A percentile compares a stretch with the other conserved stretches of the same genome.
phyloP scores from a whole-genome alignment of 2,797 vertebrate genomes.

The Chiropotes sagulatus region DNA sequence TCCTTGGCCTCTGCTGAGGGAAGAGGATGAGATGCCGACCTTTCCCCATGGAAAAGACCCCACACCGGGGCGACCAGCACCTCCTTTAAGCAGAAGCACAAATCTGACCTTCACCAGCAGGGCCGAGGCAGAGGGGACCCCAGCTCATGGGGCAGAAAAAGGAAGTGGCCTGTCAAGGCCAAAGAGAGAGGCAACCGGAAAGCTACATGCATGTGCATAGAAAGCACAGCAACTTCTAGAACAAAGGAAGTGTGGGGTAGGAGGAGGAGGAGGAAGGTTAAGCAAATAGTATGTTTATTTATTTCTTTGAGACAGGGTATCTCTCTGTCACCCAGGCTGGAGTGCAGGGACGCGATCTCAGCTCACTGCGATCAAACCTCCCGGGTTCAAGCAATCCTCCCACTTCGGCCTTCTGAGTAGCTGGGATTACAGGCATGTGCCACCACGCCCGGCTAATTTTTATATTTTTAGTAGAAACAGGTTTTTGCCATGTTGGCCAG shows the following conservation, averaged over 20 bases:
- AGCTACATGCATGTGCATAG: not conserved
- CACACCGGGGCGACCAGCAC: rapidly evolving
- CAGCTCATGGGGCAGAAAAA: not conserved
- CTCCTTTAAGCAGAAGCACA: not conserved
- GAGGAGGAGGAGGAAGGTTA: not conserved
- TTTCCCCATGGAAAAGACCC: not conserved
- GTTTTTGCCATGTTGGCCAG: not conserved
- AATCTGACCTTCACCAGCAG: not conserved
- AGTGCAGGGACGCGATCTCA: not conserved
- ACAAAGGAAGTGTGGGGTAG: not conserved
- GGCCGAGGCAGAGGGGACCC: rapidly evolving
- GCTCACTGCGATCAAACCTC: not conserved
- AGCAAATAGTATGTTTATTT: not conserved
- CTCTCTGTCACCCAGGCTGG: not conserved
- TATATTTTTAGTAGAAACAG: not conserved
- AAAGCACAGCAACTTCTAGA: not conserved
- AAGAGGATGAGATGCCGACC: not conserved
- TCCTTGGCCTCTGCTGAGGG: not conserved
- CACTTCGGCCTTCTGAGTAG: not conserved
- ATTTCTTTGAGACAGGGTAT: not conserved
- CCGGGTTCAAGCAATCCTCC: not conserved
- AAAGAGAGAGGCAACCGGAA: not conserved
- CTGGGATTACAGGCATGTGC: not conserved
- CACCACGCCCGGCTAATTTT: not conserved
- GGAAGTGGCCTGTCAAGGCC: not conserved